Evolutionary conservation across 2,888 invertebrate genomes (phyloP), one percentile per base, ranked within the genome.

Genomic region (Apodemia duryi): DNA sequence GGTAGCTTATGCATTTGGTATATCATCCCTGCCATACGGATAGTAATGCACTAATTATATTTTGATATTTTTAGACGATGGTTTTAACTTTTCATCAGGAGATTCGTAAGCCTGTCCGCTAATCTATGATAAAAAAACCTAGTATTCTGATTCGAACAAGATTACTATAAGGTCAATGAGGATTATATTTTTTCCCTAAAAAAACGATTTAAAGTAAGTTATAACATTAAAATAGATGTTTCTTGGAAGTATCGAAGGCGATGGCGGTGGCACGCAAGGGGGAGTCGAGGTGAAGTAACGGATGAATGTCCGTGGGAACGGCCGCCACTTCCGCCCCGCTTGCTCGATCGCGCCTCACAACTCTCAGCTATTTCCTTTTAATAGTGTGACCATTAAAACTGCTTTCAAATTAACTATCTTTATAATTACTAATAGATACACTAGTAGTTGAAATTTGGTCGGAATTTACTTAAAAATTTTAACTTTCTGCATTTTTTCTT

Each of bases 261-360:
- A 69, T 65, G 73, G 65, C 43, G 63, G 38, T 38, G 38, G 67
- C 62, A 67, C 62, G 64, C 57, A 65, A 70, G 68, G 69, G 46
- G 67, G 67, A 71, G 78, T 73, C 77, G 84, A 86, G 87, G 87
- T 86, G 86, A 88, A 88, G 81, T 91, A 91, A 91, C 91, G 91
- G 91, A 88, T 86, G 88, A 85, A 78, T 85, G 86, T 90, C 86
- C 91, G 91, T 91, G 91, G 91, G 91, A 91, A 90, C 91, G 91
- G 88, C 79, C 87, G 83, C 71, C 84, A 84, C 89, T 91, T 91
- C 91, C 91, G 90, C 83, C 83, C 82, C 82, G 82, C 78, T 81
- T 79, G 77, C 76, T 74, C 80, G 78, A 80, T 79, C 81, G 81
- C 85, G 79, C 78, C 80, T 78, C 82, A 77, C 72, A 84, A 85